Percentiles rank a stretch among this genome's conserved stretches.
phyloP scores from a whole-genome alignment of 2,888 invertebrate genomes.

The Napeogenes sylphis region DNA sequence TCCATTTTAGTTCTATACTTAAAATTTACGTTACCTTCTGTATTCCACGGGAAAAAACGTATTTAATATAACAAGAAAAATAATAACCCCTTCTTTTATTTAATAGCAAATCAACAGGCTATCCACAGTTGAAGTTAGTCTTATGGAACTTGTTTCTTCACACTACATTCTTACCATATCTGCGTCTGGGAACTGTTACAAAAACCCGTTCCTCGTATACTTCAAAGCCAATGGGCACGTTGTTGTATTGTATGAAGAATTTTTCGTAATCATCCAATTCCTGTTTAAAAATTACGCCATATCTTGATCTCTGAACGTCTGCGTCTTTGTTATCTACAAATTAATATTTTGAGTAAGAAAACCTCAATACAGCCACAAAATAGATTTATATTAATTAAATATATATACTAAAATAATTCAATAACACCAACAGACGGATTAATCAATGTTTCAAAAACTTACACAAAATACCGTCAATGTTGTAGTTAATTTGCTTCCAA shows the following conservation, averaged over 20 bases:
- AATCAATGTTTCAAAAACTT: slow-evolving; percentile 36
- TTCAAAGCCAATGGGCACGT: slow-evolving; percentile 82
- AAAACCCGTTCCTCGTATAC: slow-evolving; percentile 80
- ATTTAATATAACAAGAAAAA: background rate
- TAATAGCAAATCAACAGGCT: background rate
- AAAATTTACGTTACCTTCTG: background rate
- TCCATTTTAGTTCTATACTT: background rate
- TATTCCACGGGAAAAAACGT: too few relatives aligned
- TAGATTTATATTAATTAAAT: too few relatives aligned
- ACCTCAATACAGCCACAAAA: too few relatives aligned
- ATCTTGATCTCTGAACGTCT: slow-evolving; percentile 30
- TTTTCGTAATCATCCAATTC: slow-evolving; percentile 42
- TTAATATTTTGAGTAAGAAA: background rate
- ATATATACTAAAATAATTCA: background rate
- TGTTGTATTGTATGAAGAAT: slow-evolving; percentile 73
- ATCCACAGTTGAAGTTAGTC: too few relatives aligned
- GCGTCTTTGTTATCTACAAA: slow-evolving; percentile 43
- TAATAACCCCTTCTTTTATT: background rate
- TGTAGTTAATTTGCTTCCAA: slow-evolving; percentile 56
- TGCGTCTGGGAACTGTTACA: slow-evolving; percentile 84
- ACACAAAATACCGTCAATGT: slow-evolving; percentile 50
- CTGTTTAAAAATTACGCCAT: slow-evolving; percentile 37
- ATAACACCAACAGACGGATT: background rate
- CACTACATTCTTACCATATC: slow-evolving; percentile 55
- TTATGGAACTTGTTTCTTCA: too few relatives aligned